Evolutionary conservation across 2,113 vertebrate species (phyloP), one percentile per base, ranked within the genome.

Genomic region (Perognathus longimembris): DNA sequence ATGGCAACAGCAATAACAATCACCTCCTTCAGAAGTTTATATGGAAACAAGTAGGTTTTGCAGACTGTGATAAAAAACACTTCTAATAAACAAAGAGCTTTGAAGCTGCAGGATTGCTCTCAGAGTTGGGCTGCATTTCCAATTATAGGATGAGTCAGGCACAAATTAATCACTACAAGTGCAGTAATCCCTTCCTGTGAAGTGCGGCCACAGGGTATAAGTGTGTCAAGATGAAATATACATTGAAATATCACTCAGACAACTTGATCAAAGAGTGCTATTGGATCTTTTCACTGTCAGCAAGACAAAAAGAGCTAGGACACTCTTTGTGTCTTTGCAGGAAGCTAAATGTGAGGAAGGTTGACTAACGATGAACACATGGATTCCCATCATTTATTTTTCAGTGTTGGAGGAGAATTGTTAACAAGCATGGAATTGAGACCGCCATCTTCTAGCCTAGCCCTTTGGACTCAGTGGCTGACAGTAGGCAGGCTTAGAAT

Each of bases 21-120:
- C 69, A 81, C 38, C 24, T 70, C 64, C 70, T 64, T 93, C 76
- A 11, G 3, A 85, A n/a, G 71, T 79, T 92, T 54, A 36, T 42
- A 21, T 61, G 8, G 32, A 90, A 90, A 71, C 70, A 73, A 73
- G 78, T 3, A 77, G 9, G 26, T 66, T 88, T 95, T 95, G 92
- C 45, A 80, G 85, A 91, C 70, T 36, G 79, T 75, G 75, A 96
- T 89, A 69, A 84, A 69, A 83, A 93, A 71, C n/a, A 57, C 50
- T 94, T 83, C 83, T 42, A 69, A 85, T 94, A 95, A 91, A 78
- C 69, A 89, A 82, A 92, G 85, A 70, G 22, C 77, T 91, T 64
- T 54, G 74, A 91, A 66, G 36, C 17, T 30, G n/a, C 32, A 36
- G 75, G 69, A 79, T 40, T 78, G 59, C 77, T 71, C 59, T 71